These are phyloP conservation scores for Mormyrops boulengeri DNA, from an alignment of 2,797 vertebrate species.

Conservation along the genomic window DNA sequence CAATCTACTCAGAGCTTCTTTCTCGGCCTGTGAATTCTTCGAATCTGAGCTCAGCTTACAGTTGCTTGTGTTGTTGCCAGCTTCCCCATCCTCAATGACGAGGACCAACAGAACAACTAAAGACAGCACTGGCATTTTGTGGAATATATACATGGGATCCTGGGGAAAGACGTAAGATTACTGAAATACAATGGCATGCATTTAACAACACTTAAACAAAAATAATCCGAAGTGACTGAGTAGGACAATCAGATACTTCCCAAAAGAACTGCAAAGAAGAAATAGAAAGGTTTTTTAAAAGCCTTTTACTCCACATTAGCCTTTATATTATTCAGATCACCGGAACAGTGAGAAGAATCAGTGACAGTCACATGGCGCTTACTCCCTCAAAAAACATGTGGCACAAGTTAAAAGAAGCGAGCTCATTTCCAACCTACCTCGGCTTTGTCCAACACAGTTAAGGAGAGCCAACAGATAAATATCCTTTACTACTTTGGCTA, in stretches of 20 bases:
- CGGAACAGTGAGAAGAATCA: not conserved
- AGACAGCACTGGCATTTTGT: conserved; percentile 38
- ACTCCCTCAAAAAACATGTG: not conserved
- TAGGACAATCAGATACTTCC: not conserved
- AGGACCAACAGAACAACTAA: conserved; percentile 48
- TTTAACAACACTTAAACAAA: not conserved
- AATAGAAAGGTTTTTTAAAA: not conserved
- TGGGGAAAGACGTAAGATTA: not conserved
- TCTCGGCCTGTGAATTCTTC: conserved; percentile 21
- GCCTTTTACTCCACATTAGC: not conserved
- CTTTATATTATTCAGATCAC: not conserved
- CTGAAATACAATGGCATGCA: not conserved
- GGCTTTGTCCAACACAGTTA: not conserved
- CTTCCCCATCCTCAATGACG: conserved; percentile 31
- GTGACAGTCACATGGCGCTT: not conserved
- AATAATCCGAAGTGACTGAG: not conserved
- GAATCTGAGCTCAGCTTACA: conserved; percentile 43
- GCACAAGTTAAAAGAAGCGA: not conserved
- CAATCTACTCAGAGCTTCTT: conserved; percentile 41
- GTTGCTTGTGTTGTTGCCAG: conserved; percentile 33
- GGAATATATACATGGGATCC: not conserved
- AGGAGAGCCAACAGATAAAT: not conserved
- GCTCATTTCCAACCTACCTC: not conserved
- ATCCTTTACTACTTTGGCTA: not conserved
- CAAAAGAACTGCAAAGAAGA: not conserved